Evolutionary conservation across 2,113 vertebrate species (phyloP).

Genomic region (Lycaon pictus): DNA sequence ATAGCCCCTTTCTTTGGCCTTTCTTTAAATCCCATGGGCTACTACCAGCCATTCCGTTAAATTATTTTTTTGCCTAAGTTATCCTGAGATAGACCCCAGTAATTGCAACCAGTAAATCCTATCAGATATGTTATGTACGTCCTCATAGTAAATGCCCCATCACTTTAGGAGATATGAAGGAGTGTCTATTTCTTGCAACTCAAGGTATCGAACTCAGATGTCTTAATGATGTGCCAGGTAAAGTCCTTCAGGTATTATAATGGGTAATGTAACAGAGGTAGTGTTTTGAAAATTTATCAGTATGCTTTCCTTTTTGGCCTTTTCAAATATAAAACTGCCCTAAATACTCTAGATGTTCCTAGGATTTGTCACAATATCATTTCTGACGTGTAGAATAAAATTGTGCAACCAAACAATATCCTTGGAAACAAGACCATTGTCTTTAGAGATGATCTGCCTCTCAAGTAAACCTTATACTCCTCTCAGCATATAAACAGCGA

Average conservation of each 20-base stretch:
- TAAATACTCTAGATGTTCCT: neutral
- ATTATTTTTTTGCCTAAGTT: constrained; percentile 19
- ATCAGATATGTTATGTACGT: neutral
- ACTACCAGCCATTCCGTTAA: neutral
- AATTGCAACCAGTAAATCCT: neutral
- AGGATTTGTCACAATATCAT: neutral
- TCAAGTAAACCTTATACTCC: neutral
- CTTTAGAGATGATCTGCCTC: neutral
- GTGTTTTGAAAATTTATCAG: neutral
- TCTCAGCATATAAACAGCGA: neutral
- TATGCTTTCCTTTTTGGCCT: neutral
- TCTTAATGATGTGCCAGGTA: neutral
- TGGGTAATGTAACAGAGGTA: neutral
- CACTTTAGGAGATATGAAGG: neutral
- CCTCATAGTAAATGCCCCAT: neutral
- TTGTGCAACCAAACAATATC: neutral
- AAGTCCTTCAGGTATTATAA: neutral
- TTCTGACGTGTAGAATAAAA: neutral
- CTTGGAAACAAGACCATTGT: neutral
- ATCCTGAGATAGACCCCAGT: neutral
- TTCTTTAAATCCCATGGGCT: neutral
- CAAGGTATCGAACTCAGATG: neutral
- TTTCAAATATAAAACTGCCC: neutral
- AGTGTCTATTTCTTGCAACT: constrained; percentile 1
- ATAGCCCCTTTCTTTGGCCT: neutral